Percentiles rank a stretch among this genome's conserved stretches.
Conservation (phyloP, 2,888 invertebrate species). For the Pristionchus exspectatus region DNA sequence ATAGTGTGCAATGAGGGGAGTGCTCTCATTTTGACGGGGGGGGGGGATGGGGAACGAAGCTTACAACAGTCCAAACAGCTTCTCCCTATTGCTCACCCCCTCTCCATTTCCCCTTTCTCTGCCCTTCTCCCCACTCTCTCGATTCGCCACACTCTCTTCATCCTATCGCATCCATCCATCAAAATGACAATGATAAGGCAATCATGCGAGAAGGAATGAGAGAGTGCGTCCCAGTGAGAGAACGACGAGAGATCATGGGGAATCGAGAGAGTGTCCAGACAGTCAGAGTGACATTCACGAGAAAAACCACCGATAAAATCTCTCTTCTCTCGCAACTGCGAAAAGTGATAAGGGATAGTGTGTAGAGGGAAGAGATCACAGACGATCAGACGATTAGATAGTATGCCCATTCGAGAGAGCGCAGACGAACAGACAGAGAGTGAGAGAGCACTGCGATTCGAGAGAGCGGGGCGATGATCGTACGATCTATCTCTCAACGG, state of each 20-base stretch:
- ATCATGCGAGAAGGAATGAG: constrained; percentile 23
- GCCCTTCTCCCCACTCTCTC: not conserved
- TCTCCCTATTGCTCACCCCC: not conserved
- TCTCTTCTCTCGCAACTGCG: constrained; percentile 56
- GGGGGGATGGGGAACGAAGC: constrained; percentile 5
- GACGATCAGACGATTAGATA: constrained; percentile 62
- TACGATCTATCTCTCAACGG: constrained; percentile 56
- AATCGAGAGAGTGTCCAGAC: constrained; percentile 50
- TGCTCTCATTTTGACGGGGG: not conserved
- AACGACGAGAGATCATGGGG: constrained; percentile 13
- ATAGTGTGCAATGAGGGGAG: not conserved
- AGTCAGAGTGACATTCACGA: constrained; percentile 51
- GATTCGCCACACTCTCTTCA: constrained; percentile 11
- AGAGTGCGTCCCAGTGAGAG: not conserved
- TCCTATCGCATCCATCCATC: constrained; percentile 42
- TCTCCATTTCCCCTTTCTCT: not conserved
- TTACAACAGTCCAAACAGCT: constrained; percentile 37
- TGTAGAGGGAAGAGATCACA: constrained; percentile 55
- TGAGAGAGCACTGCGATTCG: constrained; percentile 50
- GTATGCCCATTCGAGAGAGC: constrained; percentile 59
- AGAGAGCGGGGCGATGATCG: constrained; percentile 33
- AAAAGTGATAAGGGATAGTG: constrained; percentile 56
- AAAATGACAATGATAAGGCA: constrained; percentile 45
- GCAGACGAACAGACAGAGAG: constrained; percentile 58
- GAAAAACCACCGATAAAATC: constrained; percentile 54